Evolutionary conservation across 2,797 vertebrate species (phyloP), one percentile per base, ranked within the genome.

Genomic region (Hippoglossus hippoglossus): DNA sequence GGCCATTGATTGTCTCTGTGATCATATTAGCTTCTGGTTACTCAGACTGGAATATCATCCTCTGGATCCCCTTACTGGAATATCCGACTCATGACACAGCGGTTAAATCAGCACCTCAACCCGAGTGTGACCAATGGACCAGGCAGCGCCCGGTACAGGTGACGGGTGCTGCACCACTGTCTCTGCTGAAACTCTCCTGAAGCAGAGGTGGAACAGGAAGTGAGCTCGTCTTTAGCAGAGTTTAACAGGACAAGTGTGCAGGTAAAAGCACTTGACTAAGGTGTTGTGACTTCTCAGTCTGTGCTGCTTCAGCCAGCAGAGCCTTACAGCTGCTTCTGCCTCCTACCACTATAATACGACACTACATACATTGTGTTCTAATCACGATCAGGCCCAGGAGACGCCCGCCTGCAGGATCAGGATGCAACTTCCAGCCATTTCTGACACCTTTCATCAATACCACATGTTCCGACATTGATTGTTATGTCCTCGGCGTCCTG

Each of bases 401-500:
- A 90, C 75, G 22, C 54, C 46, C 56, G 47, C 89, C 88, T 87
- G 81, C 82, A 90, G 91, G 89, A 90, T 79, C 79, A 53, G 41
- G 18, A 44, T 83, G 90, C n/a, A 5, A 49, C 73, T 78, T 86
- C 53, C 76, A 82, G 89, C 64, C 79, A 71, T 87, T 89, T 85
- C 79, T 90, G 81, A 90, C 87, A 89, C 67, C 67, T 90, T 83
- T 83, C 89, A 91, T 93, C 90, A 91, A 87, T 90, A 91, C 54
- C 84, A 64, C 79, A 76, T 91, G 89, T 88, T 84, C 85, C 88
- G 86, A 89, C 89, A 93, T 90, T 90, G 91, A 93, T 92, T 91
- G 86, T 77, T 77, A 58, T 82, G 90, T 91, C 92, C 85, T 87
- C 73, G 7, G 85, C 25, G 87, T 87, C 87, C 82, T 74, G 87